Evolutionary conservation across 2,797 vertebrate species (phyloP), one percentile per base, ranked within the genome.

Genomic region (Eospalax fontanierii): DNA sequence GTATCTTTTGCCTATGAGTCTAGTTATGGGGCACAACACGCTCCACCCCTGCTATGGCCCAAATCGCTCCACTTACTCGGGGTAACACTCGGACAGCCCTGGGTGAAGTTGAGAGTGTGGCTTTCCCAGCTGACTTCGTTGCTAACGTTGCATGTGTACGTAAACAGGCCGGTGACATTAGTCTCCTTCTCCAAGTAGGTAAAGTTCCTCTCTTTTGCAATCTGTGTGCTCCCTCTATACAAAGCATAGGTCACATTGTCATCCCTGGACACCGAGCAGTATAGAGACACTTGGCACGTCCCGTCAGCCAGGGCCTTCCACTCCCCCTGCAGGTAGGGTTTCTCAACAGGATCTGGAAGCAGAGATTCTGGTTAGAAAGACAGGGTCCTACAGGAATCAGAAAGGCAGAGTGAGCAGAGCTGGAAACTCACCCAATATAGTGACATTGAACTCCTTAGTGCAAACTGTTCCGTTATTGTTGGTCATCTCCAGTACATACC

Each of bases 381-480:
- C 19, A 33, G 12, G 82, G n/a, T 59, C 9, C 21, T 70, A 26
- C 3, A 6, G 35, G 40, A 40, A 61, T 40, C 18, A 70, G n/a
- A 38, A 54, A 40, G 11, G 15, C 14, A 65, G 28, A 11, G 65
- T 8, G 30, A 50, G 21, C 43, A 10, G 35, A 43, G 21, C 68
- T 30, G 19, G 30, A 43, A 50, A 97, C 97, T 97, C 80, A 97
- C 97, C 97, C 74, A 84, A 61, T 59, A 97, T 18, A 16, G 7
- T 43, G 40, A 97, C 70, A 0, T 19, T 3, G 80, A 97, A 96
- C 0, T 0, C 0, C 0, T 11, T 2, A 3, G 0, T 4, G 6
- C 0, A 2, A 7, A 74, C 0, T 0, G 0, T 0, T 16, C 97
- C 96, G 1, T 0, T 0, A 0, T 0, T 0, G 0, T 0, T 0